phyloP scores from a whole-genome alignment of 2,888 invertebrate genomes.

The Tinea pellionella region DNA sequence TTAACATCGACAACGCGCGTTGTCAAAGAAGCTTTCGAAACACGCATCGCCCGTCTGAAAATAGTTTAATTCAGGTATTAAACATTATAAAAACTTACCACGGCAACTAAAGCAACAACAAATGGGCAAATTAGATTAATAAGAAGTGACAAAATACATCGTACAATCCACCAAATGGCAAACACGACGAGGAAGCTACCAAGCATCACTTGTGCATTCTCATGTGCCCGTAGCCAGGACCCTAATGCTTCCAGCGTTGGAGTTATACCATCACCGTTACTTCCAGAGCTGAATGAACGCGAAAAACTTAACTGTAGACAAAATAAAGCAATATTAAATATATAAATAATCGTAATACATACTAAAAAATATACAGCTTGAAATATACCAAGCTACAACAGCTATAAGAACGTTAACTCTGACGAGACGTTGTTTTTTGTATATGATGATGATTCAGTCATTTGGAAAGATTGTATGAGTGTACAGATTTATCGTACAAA shows the following conservation, averaged over 20 bases:
- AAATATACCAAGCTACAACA: too few relatives aligned
- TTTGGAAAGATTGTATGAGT: too few relatives aligned
- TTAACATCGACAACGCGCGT: too few relatives aligned
- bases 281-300: constrained; percentile 4
- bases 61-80: too few relatives aligned
- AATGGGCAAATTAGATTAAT: constrained; percentile 50
- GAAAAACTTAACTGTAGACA: constrained; percentile 32
- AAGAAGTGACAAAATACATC: constrained; percentile 38
- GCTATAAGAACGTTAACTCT: too few relatives aligned
- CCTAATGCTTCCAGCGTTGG: constrained; percentile 20
- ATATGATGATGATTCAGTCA: too few relatives aligned
- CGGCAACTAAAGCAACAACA: constrained; percentile 45
- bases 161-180: constrained; percentile 53
- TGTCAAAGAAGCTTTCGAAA: too few relatives aligned
- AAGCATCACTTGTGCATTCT: constrained; percentile 55
- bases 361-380: too few relatives aligned
- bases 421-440: too few relatives aligned
- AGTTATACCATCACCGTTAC: constrained; percentile 19
- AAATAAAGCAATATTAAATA: background rate
- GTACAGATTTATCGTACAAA: too few relatives aligned
- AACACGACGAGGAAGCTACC: constrained; percentile 50
- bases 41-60: too few relatives aligned
- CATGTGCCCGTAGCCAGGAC: constrained; percentile 45
- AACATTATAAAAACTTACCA: constrained; percentile 30
- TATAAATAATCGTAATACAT: background rate